These are phyloP conservation scores for Cygnus atratus DNA, from an alignment of 2,113 vertebrate genomes.

Conservation along the genomic window DNA sequence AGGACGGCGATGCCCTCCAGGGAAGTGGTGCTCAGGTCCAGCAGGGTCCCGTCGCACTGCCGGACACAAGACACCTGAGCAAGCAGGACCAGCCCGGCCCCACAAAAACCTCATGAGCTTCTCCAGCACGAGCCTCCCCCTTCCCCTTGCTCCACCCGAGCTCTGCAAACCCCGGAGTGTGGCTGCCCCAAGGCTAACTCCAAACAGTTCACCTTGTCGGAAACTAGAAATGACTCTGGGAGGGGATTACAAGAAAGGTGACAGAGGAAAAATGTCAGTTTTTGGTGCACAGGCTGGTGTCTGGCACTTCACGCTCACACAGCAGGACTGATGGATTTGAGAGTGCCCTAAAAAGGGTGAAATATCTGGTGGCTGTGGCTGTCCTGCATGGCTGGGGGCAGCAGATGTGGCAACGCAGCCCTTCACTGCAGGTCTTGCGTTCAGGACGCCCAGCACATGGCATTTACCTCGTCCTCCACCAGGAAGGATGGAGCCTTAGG, in stretches of 20 bases:
- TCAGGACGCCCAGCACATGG: accelerated
- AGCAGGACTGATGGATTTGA: not conserved
- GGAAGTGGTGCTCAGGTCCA: conserved; percentile 90
- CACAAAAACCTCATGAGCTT: accelerated
- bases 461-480: not conserved
- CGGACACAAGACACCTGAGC: not conserved
- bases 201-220: not conserved
- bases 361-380: not conserved
- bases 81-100: not conserved
- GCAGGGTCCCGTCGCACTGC: conserved; percentile 89
- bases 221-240: not conserved
- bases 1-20: conserved; percentile 93
- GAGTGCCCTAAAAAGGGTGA: not conserved
- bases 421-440: not conserved
- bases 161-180: not conserved
- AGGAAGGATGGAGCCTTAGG: not conserved
- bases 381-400: not conserved
- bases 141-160: not conserved
- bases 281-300: not conserved
- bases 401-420: not conserved
- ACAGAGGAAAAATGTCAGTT: not conserved
- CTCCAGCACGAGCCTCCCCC: not conserved
- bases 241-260: not conserved
- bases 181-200: not conserved
- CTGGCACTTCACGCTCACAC: accelerated